Conservation (phyloP, 2,797 vertebrate genomes). For the Thalassophryne amazonica region DNA sequence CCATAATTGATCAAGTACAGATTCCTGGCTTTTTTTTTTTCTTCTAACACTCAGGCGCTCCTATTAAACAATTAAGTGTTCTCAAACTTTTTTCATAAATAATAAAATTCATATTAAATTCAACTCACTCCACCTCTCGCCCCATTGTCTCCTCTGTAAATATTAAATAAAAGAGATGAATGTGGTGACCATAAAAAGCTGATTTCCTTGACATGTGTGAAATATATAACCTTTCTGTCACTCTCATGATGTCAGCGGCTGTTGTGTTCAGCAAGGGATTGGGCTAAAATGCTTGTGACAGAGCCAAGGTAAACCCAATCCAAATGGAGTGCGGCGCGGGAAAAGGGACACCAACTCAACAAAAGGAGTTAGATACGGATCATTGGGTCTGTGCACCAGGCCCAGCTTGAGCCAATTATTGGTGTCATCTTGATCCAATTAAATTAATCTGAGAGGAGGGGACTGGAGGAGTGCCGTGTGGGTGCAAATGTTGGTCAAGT, state of each 20-base stretch:
- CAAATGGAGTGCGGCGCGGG: constrained; percentile 92
- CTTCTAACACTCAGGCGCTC: constrained; percentile 9
- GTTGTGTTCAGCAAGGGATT: constrained; percentile 90
- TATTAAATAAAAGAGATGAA: constrained; percentile 51
- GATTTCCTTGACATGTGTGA: constrained; percentile 84
- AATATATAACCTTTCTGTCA: constrained; percentile 84
- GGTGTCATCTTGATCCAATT: constrained; percentile 99
- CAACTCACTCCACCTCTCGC: constrained; percentile 49
- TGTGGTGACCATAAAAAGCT: constrained; percentile 57
- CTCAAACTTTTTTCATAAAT: constrained; percentile 23
- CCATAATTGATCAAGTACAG: constrained; percentile 16
- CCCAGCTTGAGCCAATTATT: constrained; percentile 99
- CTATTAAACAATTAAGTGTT: constrained; percentile 37
- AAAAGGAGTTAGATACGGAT: constrained; percentile 92
- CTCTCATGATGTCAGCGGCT: constrained; percentile 96
- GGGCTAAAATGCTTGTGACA: constrained; percentile 92
- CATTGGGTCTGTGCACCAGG: constrained; percentile 87
- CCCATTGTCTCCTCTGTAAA: constrained; percentile 10
- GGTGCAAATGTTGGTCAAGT: constrained; percentile 95
- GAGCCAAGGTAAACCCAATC: constrained; percentile 98
- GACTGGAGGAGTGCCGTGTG: constrained; percentile 60
- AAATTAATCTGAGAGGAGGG: constrained; percentile 88
- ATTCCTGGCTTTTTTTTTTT: constrained; percentile 26
- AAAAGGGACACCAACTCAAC: constrained; percentile 90
- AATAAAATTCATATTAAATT: constrained; percentile 57